Conservation (phyloP, 1,140 invertebrate species). For the Drosophila tsacasi region DNA sequence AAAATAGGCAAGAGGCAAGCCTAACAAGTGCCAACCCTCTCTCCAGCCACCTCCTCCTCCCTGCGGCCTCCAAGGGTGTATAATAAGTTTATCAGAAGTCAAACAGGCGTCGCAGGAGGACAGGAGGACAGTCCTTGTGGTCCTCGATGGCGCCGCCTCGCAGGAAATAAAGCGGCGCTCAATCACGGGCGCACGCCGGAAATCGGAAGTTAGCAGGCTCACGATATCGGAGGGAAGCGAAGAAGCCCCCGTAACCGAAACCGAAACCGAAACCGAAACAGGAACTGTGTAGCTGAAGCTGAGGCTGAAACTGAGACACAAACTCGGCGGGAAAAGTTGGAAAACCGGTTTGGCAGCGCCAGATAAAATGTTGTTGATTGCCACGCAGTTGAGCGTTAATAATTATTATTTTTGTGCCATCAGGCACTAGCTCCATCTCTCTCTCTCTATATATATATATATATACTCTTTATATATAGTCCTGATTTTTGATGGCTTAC, state of each 20-base stretch:
- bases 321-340: conserved; percentile 46
- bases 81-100: conserved; percentile 75
- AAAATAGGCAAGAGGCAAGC: conserved; percentile 50
- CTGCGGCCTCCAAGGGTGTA: conserved; percentile 27
- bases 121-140: conserved; percentile 33
- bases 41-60: background rate
- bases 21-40: conserved; percentile 50
- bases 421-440: background rate
- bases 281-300: conserved; percentile 1
- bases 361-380: conserved; percentile 83
- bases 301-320: conserved; percentile 37
- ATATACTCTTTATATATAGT: background rate
- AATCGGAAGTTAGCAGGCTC: conserved; percentile 82
- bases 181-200: conserved; percentile 74
- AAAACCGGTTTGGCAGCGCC: conserved; percentile 57
- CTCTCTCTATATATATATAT: background rate
- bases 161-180: conserved; percentile 77
- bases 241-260: conserved; percentile 17
- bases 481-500: conserved; percentile 69
- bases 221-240: conserved; percentile 59
- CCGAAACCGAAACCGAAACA: conserved; percentile 25
- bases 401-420: conserved; percentile 70
- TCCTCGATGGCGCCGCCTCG: conserved; percentile 58
- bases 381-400: conserved; percentile 80
- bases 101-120: conserved; percentile 30